phyloP scores from a whole-genome alignment of 2,888 invertebrate species.

The Acrobasis consociella region DNA sequence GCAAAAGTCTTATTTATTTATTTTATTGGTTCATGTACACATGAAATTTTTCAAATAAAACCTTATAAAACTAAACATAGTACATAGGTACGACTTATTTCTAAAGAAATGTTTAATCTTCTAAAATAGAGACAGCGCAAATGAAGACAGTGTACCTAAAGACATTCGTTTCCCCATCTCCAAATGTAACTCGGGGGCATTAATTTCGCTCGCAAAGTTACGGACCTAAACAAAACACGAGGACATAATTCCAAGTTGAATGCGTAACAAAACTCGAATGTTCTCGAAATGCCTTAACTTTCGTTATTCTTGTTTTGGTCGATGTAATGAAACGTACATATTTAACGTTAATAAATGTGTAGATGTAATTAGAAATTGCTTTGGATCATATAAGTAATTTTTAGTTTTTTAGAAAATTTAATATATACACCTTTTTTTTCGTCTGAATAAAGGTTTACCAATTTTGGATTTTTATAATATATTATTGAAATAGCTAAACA shows the following conservation, averaged over 20 bases:
- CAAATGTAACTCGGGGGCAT: background rate
- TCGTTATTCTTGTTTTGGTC: conserved; percentile 5
- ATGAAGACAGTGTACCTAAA: background rate
- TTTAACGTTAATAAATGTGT: background rate
- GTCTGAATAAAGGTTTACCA: too few species aligned
- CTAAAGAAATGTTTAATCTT: too few species aligned
- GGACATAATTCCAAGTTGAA: conserved; percentile 24
- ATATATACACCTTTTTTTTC: too few species aligned
- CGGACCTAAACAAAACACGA: conserved; percentile 24
- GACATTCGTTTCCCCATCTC: background rate
- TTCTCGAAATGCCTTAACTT: background rate
- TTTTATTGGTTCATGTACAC: too few species aligned
- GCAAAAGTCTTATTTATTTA: too few species aligned
- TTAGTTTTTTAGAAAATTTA: too few species aligned
- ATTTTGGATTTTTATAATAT: too few species aligned
- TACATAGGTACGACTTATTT: too few species aligned
- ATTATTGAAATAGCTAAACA: too few species aligned
- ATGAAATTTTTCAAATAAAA: too few species aligned
- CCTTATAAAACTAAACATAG: too few species aligned
- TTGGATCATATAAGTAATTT: too few species aligned
- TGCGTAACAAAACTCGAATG: conserved; percentile 26
- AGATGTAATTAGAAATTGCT: background rate
- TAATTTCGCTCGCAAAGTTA: conserved; percentile 24
- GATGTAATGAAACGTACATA: background rate
- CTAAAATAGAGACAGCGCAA: background rate